Conservation (phyloP, 2,888 invertebrate genomes). For the Cosmia trapezina region DNA sequence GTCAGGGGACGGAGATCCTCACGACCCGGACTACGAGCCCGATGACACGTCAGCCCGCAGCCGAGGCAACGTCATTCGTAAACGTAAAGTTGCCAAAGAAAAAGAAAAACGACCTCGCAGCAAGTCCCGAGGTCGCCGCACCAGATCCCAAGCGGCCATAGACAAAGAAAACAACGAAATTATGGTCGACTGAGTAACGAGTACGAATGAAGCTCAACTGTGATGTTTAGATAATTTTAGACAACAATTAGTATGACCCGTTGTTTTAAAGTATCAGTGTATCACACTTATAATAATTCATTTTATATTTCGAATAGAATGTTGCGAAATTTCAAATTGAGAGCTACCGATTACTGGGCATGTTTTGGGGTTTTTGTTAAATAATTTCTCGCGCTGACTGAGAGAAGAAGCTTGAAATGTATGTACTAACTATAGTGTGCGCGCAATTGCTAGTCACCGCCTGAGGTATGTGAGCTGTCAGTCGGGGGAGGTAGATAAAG, state of each 20-base stretch:
- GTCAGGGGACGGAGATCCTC: slow-evolving; percentile 73
- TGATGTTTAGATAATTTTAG: slow-evolving; percentile 80
- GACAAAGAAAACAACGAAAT: slow-evolving; percentile 78
- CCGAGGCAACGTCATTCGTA: slow-evolving; percentile 82
- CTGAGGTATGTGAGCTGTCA: no score
- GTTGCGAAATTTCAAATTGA: slow-evolving; percentile 36
- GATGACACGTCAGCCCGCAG: slow-evolving; percentile 80
- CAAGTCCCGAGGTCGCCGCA: slow-evolving; percentile 84
- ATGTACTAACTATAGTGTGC: not conserved
- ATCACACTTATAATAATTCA: slow-evolving; percentile 39
- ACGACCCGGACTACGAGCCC: slow-evolving; percentile 83
- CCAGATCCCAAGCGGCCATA: slow-evolving; percentile 83
- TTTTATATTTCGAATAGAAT: slow-evolving; percentile 17
- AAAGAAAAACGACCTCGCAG: slow-evolving; percentile 83
- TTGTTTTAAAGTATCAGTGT: slow-evolving; percentile 63
- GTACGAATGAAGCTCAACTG: slow-evolving; percentile 76
- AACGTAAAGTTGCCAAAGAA: slow-evolving; percentile 81
- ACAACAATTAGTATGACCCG: slow-evolving; percentile 71
- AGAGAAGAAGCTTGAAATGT: not conserved
- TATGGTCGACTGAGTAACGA: slow-evolving; percentile 76
- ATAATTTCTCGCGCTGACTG: slow-evolving; percentile 2
- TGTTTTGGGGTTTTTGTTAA: slow-evolving; percentile 14
- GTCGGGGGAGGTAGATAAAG: no score
- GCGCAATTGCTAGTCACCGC: no score
- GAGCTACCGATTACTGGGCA: slow-evolving; percentile 11